Evolutionary conservation across 1,140 invertebrate species (phyloP).

Genomic region (Streblospio benedicti): DNA sequence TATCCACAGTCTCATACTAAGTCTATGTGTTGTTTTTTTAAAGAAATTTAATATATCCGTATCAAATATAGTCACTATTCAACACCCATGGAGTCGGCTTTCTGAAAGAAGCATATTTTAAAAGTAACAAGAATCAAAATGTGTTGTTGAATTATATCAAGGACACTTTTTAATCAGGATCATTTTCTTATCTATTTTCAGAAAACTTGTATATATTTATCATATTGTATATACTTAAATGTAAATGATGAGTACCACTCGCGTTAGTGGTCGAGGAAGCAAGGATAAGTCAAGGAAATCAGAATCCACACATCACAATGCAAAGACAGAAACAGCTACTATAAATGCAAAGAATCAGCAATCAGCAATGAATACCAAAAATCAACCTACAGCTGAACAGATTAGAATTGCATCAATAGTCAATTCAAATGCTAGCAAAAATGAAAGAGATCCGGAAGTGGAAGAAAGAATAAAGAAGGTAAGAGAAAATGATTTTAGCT

Average conservation of each 20-base stretch:
- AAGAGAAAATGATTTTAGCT: neutral
- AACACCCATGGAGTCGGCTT: no score
- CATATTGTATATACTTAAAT: neutral
- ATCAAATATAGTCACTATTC: no score
- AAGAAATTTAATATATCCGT: no score
- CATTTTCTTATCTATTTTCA: no score
- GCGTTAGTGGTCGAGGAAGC: neutral
- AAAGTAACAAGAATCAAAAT: no score
- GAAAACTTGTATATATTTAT: neutral
- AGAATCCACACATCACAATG: neutral
- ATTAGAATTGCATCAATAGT: constrained; percentile 62
- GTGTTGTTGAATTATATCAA: no score
- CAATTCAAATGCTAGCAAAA: constrained; percentile 49
- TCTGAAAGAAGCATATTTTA: no score
- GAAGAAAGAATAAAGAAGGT: constrained; percentile 52
- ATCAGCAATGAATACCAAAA: constrained; percentile 16
- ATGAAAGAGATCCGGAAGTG: constrained; percentile 56
- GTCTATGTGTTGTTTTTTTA: no score
- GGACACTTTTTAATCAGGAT: no score
- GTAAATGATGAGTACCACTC: no score
- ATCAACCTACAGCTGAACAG: constrained; percentile 54
- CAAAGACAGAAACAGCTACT: neutral
- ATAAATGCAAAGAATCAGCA: neutral
- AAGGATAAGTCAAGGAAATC: neutral
- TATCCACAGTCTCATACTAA: no score